These are phyloP conservation scores for Orthonevra nobilis DNA, from an alignment of 2,888 invertebrate genomes.

Conservation along the genomic window DNA sequence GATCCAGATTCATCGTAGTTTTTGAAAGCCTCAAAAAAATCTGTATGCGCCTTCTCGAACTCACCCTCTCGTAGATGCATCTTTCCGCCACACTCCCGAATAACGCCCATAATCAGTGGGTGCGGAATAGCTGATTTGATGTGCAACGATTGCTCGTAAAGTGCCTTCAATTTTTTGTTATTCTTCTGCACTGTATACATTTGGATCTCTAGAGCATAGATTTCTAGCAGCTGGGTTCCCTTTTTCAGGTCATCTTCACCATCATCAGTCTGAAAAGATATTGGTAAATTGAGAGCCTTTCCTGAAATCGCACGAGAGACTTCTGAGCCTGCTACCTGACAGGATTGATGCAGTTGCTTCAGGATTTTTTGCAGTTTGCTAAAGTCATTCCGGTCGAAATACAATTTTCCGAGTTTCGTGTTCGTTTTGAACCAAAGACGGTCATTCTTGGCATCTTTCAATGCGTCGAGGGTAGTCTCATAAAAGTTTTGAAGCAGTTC, in stretches of 20 bases:
- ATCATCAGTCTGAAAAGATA: constrained; percentile 96
- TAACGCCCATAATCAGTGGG: constrained; percentile 99
- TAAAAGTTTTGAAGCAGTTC: constrained; percentile 98
- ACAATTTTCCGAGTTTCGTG: constrained; percentile 98
- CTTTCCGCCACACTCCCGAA: constrained; percentile 99
- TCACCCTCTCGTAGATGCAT: constrained; percentile 99
- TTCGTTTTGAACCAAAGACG: constrained; percentile 99
- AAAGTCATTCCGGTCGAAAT: constrained; percentile 97
- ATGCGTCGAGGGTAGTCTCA: constrained; percentile 95
- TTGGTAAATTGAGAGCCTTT: too few species aligned
- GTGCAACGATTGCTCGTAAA: constrained; percentile 98
- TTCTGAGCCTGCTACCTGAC: constrained; percentile 88
- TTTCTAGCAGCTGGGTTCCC: constrained; percentile 98
- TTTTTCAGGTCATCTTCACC: constrained; percentile 99
- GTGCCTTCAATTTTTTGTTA: constrained; percentile 96
- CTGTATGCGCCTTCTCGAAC: constrained; percentile 99
- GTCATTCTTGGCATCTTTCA: constrained; percentile 99
- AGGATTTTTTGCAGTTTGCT: constrained; percentile 96
- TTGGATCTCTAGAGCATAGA: constrained; percentile 99
- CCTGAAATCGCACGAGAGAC: too few species aligned
- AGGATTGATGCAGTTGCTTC: constrained; percentile 97
- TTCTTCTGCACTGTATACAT: constrained; percentile 99
- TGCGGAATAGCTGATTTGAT: constrained; percentile 99
- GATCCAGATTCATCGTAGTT: constrained; percentile 99
- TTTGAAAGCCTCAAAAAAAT: constrained; percentile 99